Evolutionary conservation across 2,888 invertebrate species (phyloP).

Genomic region (Lysandra bellargus): DNA sequence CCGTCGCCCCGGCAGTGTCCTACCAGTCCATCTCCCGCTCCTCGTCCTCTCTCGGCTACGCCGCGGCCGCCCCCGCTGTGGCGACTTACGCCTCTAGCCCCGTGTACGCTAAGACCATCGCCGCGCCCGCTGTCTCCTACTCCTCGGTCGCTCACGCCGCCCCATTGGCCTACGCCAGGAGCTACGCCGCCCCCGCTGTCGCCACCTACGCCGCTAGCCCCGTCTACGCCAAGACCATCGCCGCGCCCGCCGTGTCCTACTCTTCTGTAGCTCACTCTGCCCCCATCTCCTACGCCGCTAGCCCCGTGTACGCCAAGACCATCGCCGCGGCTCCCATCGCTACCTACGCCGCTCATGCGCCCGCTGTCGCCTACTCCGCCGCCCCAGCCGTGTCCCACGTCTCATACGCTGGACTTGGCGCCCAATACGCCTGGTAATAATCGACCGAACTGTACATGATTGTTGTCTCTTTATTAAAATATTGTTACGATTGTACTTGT

Average conservation of each 20-base stretch:
- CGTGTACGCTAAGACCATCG: constrained; percentile 47
- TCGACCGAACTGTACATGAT: constrained; percentile 42
- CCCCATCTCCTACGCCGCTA: constrained; percentile 43
- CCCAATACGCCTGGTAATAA: constrained; percentile 32
- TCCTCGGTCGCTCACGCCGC: constrained; percentile 39
- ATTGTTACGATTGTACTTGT: constrained; percentile 3
- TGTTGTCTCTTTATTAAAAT: constrained; percentile 17
- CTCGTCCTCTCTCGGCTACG: constrained; percentile 48
- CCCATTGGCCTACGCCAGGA: constrained; percentile 46
- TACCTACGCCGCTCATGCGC: constrained; percentile 36
- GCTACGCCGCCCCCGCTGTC: constrained; percentile 39
- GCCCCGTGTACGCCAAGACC: constrained; percentile 26
- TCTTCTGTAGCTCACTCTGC: constrained; percentile 47
- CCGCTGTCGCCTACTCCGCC: constrained; percentile 39
- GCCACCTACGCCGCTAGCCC: constrained; percentile 47
- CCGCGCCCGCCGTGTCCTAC: constrained; percentile 63
- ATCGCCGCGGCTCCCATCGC: constrained; percentile 1
- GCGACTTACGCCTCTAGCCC: constrained; percentile 45
- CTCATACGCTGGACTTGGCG: constrained; percentile 39
- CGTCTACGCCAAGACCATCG: constrained; percentile 47
- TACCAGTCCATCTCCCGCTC: constrained; percentile 60
- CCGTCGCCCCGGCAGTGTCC: constrained; percentile 54
- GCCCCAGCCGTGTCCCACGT: constrained; percentile 68
- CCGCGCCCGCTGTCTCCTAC: constrained; percentile 40
- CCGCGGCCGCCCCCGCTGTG: constrained; percentile 37